Percentiles rank a stretch among this genome's conserved stretches.
These are phyloP conservation scores for Galagoides demidoff DNA, from an alignment of 2,797 vertebrate genomes.

Conservation along the genomic window DNA sequence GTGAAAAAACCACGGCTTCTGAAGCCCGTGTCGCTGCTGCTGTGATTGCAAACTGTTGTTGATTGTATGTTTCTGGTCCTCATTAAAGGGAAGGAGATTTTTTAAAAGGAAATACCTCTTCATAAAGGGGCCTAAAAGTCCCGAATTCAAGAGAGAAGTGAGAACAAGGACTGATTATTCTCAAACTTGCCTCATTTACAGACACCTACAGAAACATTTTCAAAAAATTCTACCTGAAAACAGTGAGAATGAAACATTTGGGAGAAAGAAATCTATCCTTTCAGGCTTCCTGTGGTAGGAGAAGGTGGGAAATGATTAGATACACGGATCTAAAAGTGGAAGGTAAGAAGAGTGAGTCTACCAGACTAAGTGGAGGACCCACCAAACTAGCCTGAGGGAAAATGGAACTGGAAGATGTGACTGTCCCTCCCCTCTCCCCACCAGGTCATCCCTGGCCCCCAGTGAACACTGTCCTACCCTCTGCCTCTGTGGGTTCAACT, in stretches of 20 bases:
- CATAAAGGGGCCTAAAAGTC: background rate
- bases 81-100: constrained; percentile 34
- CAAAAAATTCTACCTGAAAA: background rate
- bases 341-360: background rate
- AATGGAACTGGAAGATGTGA: background rate
- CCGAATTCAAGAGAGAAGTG: background rate
- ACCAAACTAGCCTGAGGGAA: background rate
- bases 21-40: background rate
- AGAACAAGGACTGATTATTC: constrained; percentile 20
- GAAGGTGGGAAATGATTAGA: background rate
- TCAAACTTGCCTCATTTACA: background rate
- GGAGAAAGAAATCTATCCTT: accelerated
- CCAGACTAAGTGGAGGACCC: background rate
- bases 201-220: background rate
- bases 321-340: background rate
- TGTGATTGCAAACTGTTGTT: background rate
- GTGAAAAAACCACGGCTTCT: background rate
- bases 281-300: accelerated
- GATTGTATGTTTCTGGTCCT: constrained; percentile 21
- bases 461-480: background rate
- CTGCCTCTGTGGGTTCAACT: background rate
- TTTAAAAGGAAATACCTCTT: constrained; percentile 36
- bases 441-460: background rate
- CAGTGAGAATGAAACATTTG: accelerated
- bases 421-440: no score